Conservation (phyloP, 2,113 vertebrate species). For the Myocastor coypus region DNA sequence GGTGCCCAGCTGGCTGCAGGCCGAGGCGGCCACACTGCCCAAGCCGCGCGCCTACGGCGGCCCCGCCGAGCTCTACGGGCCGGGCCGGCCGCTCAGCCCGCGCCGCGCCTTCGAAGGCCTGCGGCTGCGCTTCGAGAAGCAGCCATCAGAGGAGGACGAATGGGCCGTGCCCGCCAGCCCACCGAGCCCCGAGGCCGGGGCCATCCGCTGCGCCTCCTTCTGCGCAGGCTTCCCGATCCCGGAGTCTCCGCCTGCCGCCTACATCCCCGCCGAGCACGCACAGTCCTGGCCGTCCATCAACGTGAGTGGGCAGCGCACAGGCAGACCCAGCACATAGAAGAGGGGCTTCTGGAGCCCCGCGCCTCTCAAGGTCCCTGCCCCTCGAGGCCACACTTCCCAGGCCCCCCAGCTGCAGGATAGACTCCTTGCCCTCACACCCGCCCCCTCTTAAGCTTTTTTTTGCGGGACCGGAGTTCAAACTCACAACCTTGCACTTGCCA, state of each 20-base stretch:
- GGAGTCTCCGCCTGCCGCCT: slow-evolving; percentile 89
- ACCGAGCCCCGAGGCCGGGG: slow-evolving; percentile 88
- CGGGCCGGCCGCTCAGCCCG: slow-evolving; percentile 88
- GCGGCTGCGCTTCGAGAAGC: slow-evolving; percentile 93
- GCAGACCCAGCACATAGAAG: background rate
- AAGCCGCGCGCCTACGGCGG: slow-evolving; percentile 93
- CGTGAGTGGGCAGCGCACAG: slow-evolving; percentile 86
- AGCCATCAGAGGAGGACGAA: slow-evolving; percentile 97
- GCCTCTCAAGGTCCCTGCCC: background rate
- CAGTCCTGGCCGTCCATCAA: slow-evolving; percentile 99
- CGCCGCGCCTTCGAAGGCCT: slow-evolving; percentile 94
- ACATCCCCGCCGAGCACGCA: slow-evolving; percentile 93
- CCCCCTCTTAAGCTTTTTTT: background rate
- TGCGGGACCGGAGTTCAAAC: too few relatives aligned
- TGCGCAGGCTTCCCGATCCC: slow-evolving; percentile 94
- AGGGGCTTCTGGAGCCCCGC: background rate
- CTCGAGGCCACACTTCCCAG: background rate
- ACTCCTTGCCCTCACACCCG: background rate
- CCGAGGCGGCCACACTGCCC: slow-evolving; percentile 93
- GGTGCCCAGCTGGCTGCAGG: slow-evolving; percentile 92
- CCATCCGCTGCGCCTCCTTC: slow-evolving; percentile 94
- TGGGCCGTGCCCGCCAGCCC: slow-evolving; percentile 93
- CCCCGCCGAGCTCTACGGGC: slow-evolving; percentile 88
- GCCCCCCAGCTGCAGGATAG: fast-evolving
- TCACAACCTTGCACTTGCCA: too few relatives aligned